These are phyloP conservation scores for Aethes cnicana DNA, from an alignment of 2,888 invertebrate genomes.

Conservation along the genomic window DNA sequence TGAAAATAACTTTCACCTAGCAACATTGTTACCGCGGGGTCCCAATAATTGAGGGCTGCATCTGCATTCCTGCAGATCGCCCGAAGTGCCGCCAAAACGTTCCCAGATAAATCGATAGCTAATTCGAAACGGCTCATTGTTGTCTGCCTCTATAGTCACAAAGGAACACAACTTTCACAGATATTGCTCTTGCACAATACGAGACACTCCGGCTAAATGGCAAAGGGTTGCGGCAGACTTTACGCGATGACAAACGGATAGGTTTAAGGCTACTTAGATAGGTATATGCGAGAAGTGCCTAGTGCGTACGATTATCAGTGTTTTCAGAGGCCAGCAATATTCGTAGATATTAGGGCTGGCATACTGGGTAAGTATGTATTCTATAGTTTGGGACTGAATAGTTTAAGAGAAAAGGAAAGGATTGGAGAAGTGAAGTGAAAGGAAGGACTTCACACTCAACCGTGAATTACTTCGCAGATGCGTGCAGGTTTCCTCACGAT, in stretches of 20 bases:
- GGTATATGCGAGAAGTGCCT: no score
- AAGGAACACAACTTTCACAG: conserved; percentile 73
- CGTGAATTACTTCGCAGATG: no score
- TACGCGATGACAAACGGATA: conserved; percentile 7
- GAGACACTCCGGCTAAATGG: conserved; percentile 42
- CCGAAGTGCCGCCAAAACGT: conserved; percentile 60
- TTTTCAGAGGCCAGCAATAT: no score
- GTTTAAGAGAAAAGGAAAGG: no score
- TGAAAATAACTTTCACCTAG: background rate
- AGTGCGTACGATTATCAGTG: no score
- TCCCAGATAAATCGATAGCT: conserved; percentile 76
- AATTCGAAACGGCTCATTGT: conserved; percentile 78
- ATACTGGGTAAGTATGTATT: no score
- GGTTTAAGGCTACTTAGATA: background rate
- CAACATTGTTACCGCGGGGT: conserved; percentile 7
- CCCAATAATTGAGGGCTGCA: conserved; percentile 20
- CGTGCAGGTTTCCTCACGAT: no score
- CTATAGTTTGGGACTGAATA: no score
- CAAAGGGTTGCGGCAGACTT: conserved; percentile 39
- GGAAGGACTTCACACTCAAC: no score
- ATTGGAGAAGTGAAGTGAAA: no score
- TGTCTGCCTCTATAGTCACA: conserved; percentile 66
- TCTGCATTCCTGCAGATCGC: conserved; percentile 47
- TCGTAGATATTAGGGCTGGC: no score
- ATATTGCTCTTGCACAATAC: conserved; percentile 65